Evolutionary conservation across 2,797 vertebrate genomes (phyloP), one percentile per base, ranked within the genome.

Genomic region (Hafferia zeledoni): DNA sequence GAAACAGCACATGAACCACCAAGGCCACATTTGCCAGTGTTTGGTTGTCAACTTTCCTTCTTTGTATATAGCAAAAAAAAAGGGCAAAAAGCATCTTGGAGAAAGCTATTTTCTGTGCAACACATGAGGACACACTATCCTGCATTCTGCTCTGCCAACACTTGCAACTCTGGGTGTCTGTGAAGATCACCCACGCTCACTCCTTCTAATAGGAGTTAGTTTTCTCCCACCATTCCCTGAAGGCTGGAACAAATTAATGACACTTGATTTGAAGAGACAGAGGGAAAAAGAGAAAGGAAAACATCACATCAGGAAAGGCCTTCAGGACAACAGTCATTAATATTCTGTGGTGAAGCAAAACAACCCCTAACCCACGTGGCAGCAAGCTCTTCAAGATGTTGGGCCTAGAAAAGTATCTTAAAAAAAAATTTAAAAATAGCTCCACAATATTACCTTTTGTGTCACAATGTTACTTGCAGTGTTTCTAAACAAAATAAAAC

Each of bases 181-280:
- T 35, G 78, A 89, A 89, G 86, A 91, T 86, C 84, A 94, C 87
- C 87, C 65, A 93, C 4, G 5, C 65, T 67, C 37, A 3, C 25
- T 87, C 64, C 75, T 82, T 46, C 52, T 49, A 94, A 74, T 6
- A 50, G 41, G 75, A 89, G 35, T 28, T 50, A 5, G 28, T 69
- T 74, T 89, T 89, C 82, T 94, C 76, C 61, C 82, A 71, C 64
- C 65, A 76, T 33, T 24, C 67, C 91, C 79, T 79, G 50, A 84
- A 91, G 90, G 72, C 55, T 89, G 50, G 56, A 87, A 78, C 82
- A 92, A 92, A 90, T 93, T 91, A 95, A 92, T 65, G 71, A 85
- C 57, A 85, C 14, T 57, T 65, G 55, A 91, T 89, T 77, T 85
- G 76, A 92, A 74, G 70, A 96, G 31, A 31, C 9, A 80, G 53